These are phyloP conservation scores for Helicoverpa assulta DNA, from an alignment of 2,888 invertebrate species.

Conservation along the genomic window DNA sequence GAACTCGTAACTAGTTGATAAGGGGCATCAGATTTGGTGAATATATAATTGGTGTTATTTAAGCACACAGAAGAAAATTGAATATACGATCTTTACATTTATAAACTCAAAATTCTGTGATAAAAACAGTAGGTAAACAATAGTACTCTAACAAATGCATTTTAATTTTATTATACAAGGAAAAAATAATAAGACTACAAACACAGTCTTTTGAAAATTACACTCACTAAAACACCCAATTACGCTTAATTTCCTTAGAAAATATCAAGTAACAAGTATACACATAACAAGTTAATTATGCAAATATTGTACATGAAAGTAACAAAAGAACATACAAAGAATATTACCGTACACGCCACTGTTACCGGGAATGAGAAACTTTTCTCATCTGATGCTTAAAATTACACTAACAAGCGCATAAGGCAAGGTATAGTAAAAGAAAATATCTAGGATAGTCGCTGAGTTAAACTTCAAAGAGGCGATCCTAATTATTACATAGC, in stretches of 20 bases:
- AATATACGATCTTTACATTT: too few species aligned
- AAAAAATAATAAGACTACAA: neutral
- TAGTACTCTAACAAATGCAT: too few species aligned
- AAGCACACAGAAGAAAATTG: too few species aligned
- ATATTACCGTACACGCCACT: slow-evolving; percentile 21
- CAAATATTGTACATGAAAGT: neutral
- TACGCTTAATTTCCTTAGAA: neutral
- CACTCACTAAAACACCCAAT: neutral
- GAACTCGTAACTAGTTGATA: too few species aligned
- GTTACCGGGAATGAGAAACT: slow-evolving; percentile 24
- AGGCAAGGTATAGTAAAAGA: slow-evolving; percentile 6
- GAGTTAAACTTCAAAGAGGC: slow-evolving; percentile 20
- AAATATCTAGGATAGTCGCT: slow-evolving; percentile 12
- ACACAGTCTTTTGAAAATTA: neutral
- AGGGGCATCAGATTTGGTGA: too few species aligned
- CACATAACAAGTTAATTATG: slow-evolving; percentile 1
- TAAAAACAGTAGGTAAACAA: too few species aligned
- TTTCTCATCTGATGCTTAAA: slow-evolving; percentile 34
- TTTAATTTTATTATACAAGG: neutral
- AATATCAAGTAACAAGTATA: slow-evolving; percentile 2
- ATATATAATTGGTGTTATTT: too few species aligned
- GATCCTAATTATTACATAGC: slow-evolving; percentile 28
- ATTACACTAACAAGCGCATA: slow-evolving; percentile 33
- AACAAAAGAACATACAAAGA: neutral
- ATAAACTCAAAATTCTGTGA: too few species aligned